Evolutionary conservation across 1,140 invertebrate species (phyloP).

Genomic region (Epicauta chinensis): DNA sequence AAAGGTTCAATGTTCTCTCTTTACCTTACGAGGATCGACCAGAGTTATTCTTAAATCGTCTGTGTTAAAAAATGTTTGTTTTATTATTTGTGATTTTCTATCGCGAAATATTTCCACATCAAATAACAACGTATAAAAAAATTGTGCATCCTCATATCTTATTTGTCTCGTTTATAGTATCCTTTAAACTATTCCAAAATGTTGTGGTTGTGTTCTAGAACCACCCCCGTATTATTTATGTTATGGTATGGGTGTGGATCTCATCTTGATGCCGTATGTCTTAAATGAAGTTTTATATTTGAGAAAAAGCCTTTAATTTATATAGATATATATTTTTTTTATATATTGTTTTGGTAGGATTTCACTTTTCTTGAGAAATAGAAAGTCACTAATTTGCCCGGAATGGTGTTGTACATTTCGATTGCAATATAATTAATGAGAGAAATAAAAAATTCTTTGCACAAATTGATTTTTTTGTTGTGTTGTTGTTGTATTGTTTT

Average conservation of each 20-base stretch:
- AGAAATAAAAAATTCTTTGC: too few relatives aligned
- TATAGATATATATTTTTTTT: neutral
- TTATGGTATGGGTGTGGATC: too few relatives aligned
- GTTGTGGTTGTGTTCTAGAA: too few relatives aligned
- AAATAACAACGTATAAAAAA: neutral
- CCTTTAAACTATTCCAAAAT: too few relatives aligned
- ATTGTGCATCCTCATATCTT: neutral
- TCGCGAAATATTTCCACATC: neutral
- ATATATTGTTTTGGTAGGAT: constrained; percentile 1
- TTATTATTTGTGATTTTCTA: constrained; percentile 15
- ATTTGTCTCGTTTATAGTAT: neutral
- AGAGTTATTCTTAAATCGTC: constrained; percentile 14
- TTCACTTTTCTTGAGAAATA: constrained; percentile 25
- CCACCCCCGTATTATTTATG: too few relatives aligned
- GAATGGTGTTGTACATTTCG: constrained; percentile 3
- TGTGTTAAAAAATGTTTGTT: constrained; percentile 11
- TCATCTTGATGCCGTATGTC: too few relatives aligned
- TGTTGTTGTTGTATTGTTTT: constrained; percentile 6
- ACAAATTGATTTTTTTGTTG: neutral
- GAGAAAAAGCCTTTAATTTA: too few relatives aligned
- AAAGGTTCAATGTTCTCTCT: constrained; percentile 16
- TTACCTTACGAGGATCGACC: constrained; percentile 15
- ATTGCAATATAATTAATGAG: too few relatives aligned
- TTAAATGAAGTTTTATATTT: too few relatives aligned
- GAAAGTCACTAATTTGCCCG: constrained; percentile 15